A percentile compares a stretch with the other conserved stretches of the same genome.
These are phyloP conservation scores for Scomber japonicus DNA, from an alignment of 2,113 vertebrate genomes.

Conservation along the genomic window DNA sequence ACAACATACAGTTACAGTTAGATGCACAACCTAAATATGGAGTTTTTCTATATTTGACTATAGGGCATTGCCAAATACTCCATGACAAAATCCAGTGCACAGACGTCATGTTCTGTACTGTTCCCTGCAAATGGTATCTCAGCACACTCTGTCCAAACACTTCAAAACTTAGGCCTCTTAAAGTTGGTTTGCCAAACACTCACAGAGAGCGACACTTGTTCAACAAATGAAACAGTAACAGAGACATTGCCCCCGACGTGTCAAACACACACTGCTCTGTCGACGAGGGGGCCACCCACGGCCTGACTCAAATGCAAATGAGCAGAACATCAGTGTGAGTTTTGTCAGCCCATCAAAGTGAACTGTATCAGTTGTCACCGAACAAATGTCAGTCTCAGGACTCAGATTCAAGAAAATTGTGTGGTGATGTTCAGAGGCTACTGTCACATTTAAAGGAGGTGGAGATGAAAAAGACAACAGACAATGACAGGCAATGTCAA, in stretches of 20 bases:
- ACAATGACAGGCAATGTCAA: slow-evolving; percentile 23
- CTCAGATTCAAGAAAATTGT: slow-evolving; percentile 10
- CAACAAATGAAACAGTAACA: slow-evolving; percentile 15
- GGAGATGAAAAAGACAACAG: slow-evolving; percentile 13
- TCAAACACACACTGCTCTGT: neutral
- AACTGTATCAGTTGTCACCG: slow-evolving; percentile 15
- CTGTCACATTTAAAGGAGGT: slow-evolving; percentile 29
- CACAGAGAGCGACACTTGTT: slow-evolving; percentile 8
- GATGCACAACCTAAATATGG: neutral
- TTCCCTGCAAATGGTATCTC: neutral
- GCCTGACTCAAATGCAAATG: slow-evolving; percentile 35
- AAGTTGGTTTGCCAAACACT: slow-evolving; percentile 14
- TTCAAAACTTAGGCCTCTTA: slow-evolving; percentile 10
- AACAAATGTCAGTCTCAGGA: slow-evolving; percentile 10
- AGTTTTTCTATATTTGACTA: slow-evolving; percentile 18
- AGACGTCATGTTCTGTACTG: slow-evolving; percentile 30
- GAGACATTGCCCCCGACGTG: slow-evolving; percentile 1
- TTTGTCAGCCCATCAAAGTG: slow-evolving; percentile 47
- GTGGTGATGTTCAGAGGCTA: slow-evolving; percentile 14
- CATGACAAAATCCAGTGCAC: slow-evolving; percentile 7
- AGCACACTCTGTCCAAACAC: slow-evolving; percentile 34
- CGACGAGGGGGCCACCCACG: slow-evolving; percentile 1
- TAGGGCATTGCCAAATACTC: neutral
- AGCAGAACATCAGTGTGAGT: slow-evolving; percentile 28
- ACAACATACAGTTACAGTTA: neutral